Base-by-base conservation (phyloP, 2,113 vertebrate species). In the Grantiella picta region DNA sequence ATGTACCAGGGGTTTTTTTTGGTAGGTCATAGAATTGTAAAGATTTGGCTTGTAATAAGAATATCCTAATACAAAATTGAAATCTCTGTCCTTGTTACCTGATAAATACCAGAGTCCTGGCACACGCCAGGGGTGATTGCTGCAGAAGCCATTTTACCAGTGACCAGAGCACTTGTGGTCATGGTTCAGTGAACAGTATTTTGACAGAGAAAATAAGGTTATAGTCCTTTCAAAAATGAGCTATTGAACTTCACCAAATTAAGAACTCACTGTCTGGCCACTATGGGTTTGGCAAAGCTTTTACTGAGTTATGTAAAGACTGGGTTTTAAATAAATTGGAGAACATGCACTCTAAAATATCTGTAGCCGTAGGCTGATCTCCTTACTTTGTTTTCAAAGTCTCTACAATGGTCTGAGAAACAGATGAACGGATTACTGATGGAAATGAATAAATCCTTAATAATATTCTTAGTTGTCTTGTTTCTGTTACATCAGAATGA, bases 121-220 rank as follows among this genome's bases (percentile, higher is more conserved):
- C 63, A 60, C 35, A 40, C 50, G 85, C 38, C 82, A 93, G 78
- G 80, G 80, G 61, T 64, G 78, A 61, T 95, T 94, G 93, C 54
- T 85, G 73, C 76, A 69, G 76, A 81, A 85, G 54, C 86, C 52
- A 22, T 92, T 93, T 96, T 90, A 68, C 69, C 69, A 86, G 66
- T 83, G 91, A 86, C 68, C 70, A 82, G 90, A 97, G 66, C 86
- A 50, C 45, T 90, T 84, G 45, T 87, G 77, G 60, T 92, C 75
- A 33, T 70, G 69, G 70, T 86, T 95, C 73, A 79, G 44, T 90
- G 95, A 69, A 53, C 73, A 71, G 70, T 95, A 92, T 97, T 96
- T 96, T 96, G 81, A 90, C 96, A 94, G 85, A 80, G 69, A 92
- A 96, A 96, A 92, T 94, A 88, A 93, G 52, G 59, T 96, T 96